Evolutionary conservation across 1,140 invertebrate genomes (phyloP), one percentile per base, ranked within the genome.

Genomic region (Micrasema longulum): DNA sequence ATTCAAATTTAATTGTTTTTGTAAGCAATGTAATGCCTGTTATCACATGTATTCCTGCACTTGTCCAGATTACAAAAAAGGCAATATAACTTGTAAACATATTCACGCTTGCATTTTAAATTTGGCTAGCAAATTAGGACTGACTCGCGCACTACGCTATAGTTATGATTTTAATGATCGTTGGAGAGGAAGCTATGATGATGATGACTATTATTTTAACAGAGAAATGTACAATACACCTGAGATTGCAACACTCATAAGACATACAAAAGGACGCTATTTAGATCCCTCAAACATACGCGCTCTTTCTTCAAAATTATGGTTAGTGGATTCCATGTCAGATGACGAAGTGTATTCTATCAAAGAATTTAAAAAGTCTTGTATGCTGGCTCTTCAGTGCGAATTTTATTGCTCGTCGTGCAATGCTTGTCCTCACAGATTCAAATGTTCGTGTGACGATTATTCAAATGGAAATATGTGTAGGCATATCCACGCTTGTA

Each of bases 61-160:
- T 6, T 47, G 43, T 47, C 43, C 43, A 1, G 43, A 47, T 47
- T 47, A 47, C 14, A n/a, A 1, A n/a, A 47, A 47, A 47, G 43
- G 43, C 7, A n/a, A 14, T 9, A 11, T 6, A 5, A 47, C 16
- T 5, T 47, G 43, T 16, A 47, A 47, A 14, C 43, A 47, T 14
- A 47, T 47, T 47, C 43, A 47, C 12, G 43, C 43, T 47, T 47
- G 43, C 12, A 47, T 47, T n/a, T 16, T 47, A 6, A 47, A 47
- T 16, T 6, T 47, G 43, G 43, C 12, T 11, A 47, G 14, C 16
- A 47, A 47, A 47, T 14, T 47, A 47, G 43, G 26, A 31, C 26
- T 7, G 26, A 31, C 26, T 4, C 26, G 26, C 7, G 26, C 7
- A 31, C 26, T 4, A 2, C 26, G 7, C 2, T 4, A 31, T 31